These are phyloP conservation scores for Liolophura sinensis DNA, from an alignment of 1,140 invertebrate genomes.

Conservation along the genomic window DNA sequence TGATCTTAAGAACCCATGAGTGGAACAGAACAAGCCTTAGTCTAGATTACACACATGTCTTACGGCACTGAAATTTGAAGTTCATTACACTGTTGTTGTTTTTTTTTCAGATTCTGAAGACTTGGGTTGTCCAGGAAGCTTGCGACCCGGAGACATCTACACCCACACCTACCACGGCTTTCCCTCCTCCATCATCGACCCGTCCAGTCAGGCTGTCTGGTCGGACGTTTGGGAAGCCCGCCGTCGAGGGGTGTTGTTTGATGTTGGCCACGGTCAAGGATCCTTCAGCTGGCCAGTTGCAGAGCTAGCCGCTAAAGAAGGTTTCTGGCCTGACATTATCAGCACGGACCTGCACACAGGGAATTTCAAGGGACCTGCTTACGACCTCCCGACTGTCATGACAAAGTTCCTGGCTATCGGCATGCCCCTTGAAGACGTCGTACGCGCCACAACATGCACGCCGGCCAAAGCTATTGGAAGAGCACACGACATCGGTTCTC, in stretches of 20 bases:
- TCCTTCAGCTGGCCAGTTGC: conserved; percentile 46
- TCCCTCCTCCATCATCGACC: conserved; percentile 30
- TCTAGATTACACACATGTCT: too few species aligned
- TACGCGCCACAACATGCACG: conserved; percentile 35
- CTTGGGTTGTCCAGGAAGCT: conserved; percentile 36
- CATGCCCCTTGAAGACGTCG: conserved; percentile 42
- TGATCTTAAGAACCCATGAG: too few species aligned
- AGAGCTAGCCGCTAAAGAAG: conserved; percentile 29
- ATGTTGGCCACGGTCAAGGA: conserved; percentile 48
- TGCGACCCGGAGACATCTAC: conserved; percentile 45
- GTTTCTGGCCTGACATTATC: conserved; percentile 47
- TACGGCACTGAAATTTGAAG: too few species aligned
- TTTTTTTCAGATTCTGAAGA: neutral
- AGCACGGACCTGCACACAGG: conserved; percentile 46
- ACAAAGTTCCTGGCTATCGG: conserved; percentile 47
- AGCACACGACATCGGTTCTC: conserved; percentile 27
- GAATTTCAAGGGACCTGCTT: conserved; percentile 38
- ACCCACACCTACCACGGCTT: conserved; percentile 44
- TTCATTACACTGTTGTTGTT: neutral
- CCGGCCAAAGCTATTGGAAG: conserved; percentile 38
- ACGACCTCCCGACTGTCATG: conserved; percentile 47
- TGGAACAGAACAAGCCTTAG: too few species aligned
- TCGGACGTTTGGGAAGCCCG: conserved; percentile 36
- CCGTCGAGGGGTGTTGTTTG: conserved; percentile 43
- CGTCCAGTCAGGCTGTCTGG: conserved; percentile 16